A percentile compares a stretch with the other conserved stretches of the same genome.
These are phyloP conservation scores for Garra rufa DNA, from an alignment of 2,113 vertebrate species.

Conservation along the genomic window DNA sequence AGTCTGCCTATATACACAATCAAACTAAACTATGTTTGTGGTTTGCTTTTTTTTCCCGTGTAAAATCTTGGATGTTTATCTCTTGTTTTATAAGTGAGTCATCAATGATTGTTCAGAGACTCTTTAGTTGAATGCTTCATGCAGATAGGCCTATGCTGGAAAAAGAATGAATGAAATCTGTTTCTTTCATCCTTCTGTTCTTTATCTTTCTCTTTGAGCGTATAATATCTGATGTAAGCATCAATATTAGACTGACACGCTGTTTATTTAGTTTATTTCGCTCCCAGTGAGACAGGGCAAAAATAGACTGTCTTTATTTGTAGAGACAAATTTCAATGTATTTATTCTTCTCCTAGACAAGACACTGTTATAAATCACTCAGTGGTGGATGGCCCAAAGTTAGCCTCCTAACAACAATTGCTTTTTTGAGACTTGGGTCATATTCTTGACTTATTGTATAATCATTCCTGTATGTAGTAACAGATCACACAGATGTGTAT, in stretches of 20 bases:
- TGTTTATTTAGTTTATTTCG: constrained; percentile 13
- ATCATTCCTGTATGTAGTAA: neutral
- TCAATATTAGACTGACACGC: neutral
- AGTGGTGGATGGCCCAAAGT: neutral
- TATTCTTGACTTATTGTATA: neutral
- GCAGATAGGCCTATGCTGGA: neutral
- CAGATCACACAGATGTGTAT: neutral
- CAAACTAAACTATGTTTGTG: neutral
- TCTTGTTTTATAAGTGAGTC: neutral
- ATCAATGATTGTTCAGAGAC: neutral
- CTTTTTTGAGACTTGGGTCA: neutral
- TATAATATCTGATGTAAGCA: constrained; percentile 28
- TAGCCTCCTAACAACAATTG: neutral
- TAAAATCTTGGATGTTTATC: neutral
- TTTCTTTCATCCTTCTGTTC: constrained; percentile 1
- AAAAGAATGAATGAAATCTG: neutral
- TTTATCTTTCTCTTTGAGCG: constrained; percentile 39
- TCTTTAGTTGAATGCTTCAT: neutral
- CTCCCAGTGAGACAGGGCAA: neutral
- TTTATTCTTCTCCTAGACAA: neutral
- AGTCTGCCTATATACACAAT: neutral
- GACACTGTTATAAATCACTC: neutral
- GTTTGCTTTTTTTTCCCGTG: neutral
- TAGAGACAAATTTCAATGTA: neutral
- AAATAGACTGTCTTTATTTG: neutral